A percentile compares a stretch with the other conserved stretches of the same genome.
Conservation (phyloP, 2,113 vertebrate genomes). For the Malaclemys terrapin region DNA sequence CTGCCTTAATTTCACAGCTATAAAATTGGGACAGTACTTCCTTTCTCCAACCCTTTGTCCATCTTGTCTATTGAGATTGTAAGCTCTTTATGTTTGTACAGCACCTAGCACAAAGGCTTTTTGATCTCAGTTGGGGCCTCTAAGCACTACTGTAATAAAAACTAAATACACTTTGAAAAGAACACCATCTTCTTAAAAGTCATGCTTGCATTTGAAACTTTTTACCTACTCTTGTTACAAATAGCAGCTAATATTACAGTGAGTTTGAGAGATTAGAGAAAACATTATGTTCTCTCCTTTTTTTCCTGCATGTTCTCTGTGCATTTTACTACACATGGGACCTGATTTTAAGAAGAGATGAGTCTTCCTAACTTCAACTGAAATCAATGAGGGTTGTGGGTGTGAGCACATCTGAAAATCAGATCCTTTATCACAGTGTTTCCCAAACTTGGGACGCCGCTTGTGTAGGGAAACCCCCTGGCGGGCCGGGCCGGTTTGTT, state of each 20-base stretch:
- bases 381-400: neutral
- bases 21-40: neutral
- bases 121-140: neutral
- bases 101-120: neutral
- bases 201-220: neutral
- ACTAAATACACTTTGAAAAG: neutral
- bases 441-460: no score
- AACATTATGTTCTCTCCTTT: neutral
- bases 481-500: no score
- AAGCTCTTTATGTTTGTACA: neutral
- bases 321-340: neutral
- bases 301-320: neutral
- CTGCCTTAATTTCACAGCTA: neutral
- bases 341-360: neutral
- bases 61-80: neutral
- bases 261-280: neutral
- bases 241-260: accelerated
- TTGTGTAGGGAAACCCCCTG: no score
- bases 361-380: neutral
- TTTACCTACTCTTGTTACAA: neutral
- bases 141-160: neutral
- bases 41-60: neutral
- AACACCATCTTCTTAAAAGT: neutral
- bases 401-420: neutral
- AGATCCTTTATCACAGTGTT: neutral